Conservation (phyloP, 2,888 invertebrate species). For the Nomada lathburiana region DNA sequence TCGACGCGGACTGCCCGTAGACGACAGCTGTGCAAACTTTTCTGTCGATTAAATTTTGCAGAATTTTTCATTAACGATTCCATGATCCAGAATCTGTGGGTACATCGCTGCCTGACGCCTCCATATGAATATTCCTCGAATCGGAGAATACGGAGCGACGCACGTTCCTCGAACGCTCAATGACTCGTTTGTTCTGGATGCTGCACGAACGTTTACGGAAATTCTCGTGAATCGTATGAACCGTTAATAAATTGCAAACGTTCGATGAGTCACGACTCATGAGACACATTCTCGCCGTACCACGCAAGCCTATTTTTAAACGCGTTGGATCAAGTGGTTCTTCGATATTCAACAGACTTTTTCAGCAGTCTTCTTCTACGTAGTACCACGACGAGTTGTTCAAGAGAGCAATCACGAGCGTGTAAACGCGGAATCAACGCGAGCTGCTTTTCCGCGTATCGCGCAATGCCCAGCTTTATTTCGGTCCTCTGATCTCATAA, state of each 20-base stretch:
- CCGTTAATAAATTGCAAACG: constrained; percentile 37
- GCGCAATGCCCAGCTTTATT: constrained; percentile 35
- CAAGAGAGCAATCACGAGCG: constrained; percentile 40
- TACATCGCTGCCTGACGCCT: too few species aligned
- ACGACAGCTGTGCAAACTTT: background rate
- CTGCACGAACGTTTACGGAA: background rate
- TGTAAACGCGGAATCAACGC: constrained; percentile 39
- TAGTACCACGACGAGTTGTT: constrained; percentile 2
- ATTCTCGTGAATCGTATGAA: constrained; percentile 25
- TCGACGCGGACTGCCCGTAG: too few species aligned
- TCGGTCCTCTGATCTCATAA: constrained; percentile 44
- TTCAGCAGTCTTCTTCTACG: constrained; percentile 22
- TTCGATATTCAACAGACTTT: constrained; percentile 42
- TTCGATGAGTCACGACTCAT: constrained; percentile 46
- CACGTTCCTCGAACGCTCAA: background rate
- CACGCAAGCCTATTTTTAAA: constrained; percentile 48
- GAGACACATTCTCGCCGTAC: background rate
- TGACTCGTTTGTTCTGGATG: background rate
- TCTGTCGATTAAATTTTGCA: background rate
- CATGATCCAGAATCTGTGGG: too few species aligned
- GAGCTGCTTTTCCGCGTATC: constrained; percentile 22
- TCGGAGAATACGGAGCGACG: background rate
- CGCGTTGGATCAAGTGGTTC: constrained; percentile 24
- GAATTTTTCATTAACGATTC: too few species aligned
- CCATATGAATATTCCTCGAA: background rate